A percentile compares a stretch with the other conserved stretches of the same genome.
These are phyloP conservation scores for Laodelphax striatellus DNA, from an alignment of 1,140 invertebrate genomes.

Conservation along the genomic window DNA sequence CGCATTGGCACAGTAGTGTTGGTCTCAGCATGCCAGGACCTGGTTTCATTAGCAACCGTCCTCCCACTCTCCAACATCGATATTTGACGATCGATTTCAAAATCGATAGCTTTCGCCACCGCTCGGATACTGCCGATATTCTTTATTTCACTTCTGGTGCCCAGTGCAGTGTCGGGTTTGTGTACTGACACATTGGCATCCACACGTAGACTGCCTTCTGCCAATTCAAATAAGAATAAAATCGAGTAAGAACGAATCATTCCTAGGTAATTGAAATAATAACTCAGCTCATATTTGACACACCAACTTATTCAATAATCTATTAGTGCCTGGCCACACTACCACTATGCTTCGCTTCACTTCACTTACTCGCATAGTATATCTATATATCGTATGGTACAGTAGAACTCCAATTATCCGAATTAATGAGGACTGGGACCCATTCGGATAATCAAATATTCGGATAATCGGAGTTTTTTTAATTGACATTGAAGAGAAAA, in stretches of 20 bases:
- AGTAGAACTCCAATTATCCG: no score
- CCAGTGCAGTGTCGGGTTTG: constrained; percentile 52
- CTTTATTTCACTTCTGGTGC: constrained; percentile 85
- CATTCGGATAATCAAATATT: no score
- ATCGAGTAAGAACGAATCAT: not conserved
- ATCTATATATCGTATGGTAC: no score
- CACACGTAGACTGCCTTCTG: constrained; percentile 91
- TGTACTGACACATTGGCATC: constrained; percentile 95
- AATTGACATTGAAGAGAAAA: no score
- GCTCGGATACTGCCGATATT: constrained; percentile 80
- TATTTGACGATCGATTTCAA: constrained; percentile 78
- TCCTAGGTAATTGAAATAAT: no score
- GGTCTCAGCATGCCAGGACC: constrained; percentile 54
- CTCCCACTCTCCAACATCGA: constrained; percentile 57
- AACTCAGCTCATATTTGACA: no score
- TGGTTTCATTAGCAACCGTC: constrained; percentile 73
- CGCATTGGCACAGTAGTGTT: constrained; percentile 76
- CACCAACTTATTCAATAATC: no score
- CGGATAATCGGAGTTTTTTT: no score
- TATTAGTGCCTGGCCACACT: no score
- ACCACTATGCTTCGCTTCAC: no score
- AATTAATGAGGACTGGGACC: no score
- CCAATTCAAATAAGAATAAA: constrained; percentile 18
- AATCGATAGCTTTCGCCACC: constrained; percentile 65
- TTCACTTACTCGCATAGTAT: no score